A percentile compares a stretch with the other conserved stretches of the same genome.
phyloP scores from a whole-genome alignment of 53 echinoderm and acorn worm genomes.

The Luidia sarsii region DNA sequence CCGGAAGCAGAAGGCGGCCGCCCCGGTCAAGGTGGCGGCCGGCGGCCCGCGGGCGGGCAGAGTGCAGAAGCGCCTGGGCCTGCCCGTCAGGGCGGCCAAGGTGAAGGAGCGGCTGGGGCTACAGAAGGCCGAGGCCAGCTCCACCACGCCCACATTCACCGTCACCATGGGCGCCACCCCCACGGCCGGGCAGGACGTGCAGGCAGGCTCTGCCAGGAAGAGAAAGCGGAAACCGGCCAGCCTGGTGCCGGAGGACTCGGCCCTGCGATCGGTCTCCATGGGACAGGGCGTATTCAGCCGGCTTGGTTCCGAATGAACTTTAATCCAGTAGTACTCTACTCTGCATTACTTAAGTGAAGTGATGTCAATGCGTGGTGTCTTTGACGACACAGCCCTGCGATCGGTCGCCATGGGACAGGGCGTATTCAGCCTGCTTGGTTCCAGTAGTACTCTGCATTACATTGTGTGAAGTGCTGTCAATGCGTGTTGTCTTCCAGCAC shows the following conservation, averaged over 20 bases:
- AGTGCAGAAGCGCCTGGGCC: conserved; percentile 21
- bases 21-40: neutral
- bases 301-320: conserved; percentile 18
- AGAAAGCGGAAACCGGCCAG: conserved; percentile 16
- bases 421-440: conserved; percentile 52
- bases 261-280: conserved; percentile 1
- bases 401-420: conserved; percentile 29
- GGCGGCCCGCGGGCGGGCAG: neutral
- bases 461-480: too few relatives aligned
- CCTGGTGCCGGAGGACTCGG: neutral
- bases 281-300: conserved; percentile 52
- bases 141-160: conserved; percentile 88
- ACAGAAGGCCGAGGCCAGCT: conserved; percentile 92
- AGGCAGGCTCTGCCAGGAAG: conserved; percentile 24
- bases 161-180: conserved; percentile 55
- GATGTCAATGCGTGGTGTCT: too few relatives aligned
- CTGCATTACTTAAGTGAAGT: too few relatives aligned
- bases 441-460: too few relatives aligned
- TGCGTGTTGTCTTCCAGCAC: too few relatives aligned
- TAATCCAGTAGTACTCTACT: too few relatives aligned
- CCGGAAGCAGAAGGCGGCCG: neutral
- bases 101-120: conserved; percentile 77
- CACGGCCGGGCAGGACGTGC: neutral
- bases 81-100: conserved; percentile 47
- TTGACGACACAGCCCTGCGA: too few relatives aligned